phyloP scores from a whole-genome alignment of 2,113 vertebrate genomes.

The Semnornis frantzii region DNA sequence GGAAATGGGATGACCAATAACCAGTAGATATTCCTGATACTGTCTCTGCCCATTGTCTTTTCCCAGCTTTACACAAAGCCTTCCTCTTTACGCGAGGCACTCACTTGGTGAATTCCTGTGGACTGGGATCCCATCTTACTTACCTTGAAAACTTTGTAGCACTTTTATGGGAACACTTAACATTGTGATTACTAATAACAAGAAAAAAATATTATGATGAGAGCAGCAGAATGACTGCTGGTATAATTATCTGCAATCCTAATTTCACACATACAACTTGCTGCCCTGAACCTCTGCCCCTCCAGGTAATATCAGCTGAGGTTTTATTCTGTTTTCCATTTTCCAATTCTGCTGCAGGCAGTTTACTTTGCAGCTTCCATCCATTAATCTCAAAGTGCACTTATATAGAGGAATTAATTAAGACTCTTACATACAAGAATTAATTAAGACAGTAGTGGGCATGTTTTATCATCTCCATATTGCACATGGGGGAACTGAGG shows the following conservation, averaged over 20 bases:
- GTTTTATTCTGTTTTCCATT: slow-evolving; percentile 18
- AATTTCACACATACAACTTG: neutral
- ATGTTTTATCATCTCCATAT: slow-evolving; percentile 49
- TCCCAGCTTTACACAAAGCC: neutral
- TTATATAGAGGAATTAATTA: slow-evolving; percentile 54
- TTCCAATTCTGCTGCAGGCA: slow-evolving; percentile 42
- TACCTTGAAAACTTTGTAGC: neutral
- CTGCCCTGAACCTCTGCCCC: slow-evolving; percentile 8
- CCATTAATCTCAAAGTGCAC: slow-evolving; percentile 41
- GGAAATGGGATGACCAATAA: neutral
- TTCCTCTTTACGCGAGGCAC: neutral
- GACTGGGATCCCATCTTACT: neutral
- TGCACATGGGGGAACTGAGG: slow-evolving; percentile 55
- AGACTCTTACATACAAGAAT: slow-evolving; percentile 22
- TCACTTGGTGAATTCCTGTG: neutral
- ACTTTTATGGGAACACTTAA: neutral
- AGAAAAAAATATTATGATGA: neutral
- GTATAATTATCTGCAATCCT: slow-evolving; percentile 43
- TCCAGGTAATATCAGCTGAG: slow-evolving; percentile 17
- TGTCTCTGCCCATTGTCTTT: neutral
- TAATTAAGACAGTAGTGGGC: slow-evolving; percentile 60
- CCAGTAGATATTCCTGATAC: neutral
- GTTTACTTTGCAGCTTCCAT: slow-evolving; percentile 53
- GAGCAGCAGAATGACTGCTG: slow-evolving; percentile 9
- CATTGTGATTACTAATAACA: neutral